Percentiles rank a stretch among this genome's conserved stretches.
Conservation (phyloP, 2,113 vertebrate species). For the Eptesicus fuscus region DNA sequence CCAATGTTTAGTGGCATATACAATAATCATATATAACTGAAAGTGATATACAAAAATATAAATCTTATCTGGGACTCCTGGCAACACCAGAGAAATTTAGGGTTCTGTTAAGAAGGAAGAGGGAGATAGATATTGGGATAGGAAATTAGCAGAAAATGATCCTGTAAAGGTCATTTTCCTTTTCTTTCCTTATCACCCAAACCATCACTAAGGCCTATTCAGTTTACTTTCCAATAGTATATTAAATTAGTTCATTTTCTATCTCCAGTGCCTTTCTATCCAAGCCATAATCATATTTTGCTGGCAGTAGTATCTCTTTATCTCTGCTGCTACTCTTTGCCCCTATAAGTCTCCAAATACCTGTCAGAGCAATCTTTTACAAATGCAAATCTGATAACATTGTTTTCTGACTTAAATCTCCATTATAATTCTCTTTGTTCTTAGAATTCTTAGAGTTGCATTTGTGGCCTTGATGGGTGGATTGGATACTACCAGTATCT, state of each 20-base stretch:
- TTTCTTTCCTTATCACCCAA: neutral
- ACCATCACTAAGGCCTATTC: neutral
- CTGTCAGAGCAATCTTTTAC: neutral
- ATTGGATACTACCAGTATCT: neutral
- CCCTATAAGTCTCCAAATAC: neutral
- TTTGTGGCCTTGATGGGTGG: neutral
- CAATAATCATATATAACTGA: neutral
- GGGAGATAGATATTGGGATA: neutral
- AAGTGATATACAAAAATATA: neutral
- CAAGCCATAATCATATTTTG: neutral
- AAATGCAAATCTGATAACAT: neutral
- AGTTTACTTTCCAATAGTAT: neutral
- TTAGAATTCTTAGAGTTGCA: neutral
- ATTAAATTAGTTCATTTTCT: neutral
- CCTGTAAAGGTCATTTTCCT: neutral
- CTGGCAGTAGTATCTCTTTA: neutral
- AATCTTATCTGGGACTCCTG: neutral
- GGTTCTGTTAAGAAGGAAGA: neutral
- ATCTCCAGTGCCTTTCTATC: neutral
- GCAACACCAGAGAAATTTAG: neutral
- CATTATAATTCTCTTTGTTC: neutral
- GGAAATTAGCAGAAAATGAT: neutral
- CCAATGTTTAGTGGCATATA: neutral
- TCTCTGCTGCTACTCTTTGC: neutral
- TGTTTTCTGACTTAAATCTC: neutral